Evolutionary conservation across 1,140 invertebrate species (phyloP), one percentile per base, ranked within the genome.

Genomic region (Metopolophium dirhodum): DNA sequence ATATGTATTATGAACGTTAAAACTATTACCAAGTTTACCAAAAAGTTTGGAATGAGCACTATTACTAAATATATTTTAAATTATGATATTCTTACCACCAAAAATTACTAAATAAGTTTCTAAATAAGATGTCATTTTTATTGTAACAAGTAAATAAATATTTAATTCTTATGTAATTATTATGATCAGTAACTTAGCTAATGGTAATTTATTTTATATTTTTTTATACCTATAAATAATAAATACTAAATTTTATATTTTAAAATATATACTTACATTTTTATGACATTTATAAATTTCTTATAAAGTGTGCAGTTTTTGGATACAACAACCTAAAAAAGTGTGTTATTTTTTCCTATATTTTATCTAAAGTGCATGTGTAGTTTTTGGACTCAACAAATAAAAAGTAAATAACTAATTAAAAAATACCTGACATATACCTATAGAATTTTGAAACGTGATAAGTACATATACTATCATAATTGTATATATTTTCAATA

Each of bases 371-470:
- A 77, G 0, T 77, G 61, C 61, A n/a, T 77, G n/a, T 77, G 30
- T n/a, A 14, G 61, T 18, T 77, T n/a, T 77, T 68, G 9, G 26
- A 68, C 30, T n/a, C 11, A 77, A 35, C 14, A 4, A 77, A 77
- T 68, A 77, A 77, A n/a, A 77, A 77, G 57, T 61, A 77, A 77
- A n/a, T 77, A n/a, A 77, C 14, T 77, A n/a, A 77, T n/a, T 77
- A 7, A 77, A n/a, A n/a, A n/a, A 77, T 7, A 77, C 6, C n/a
- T 18, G 14, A 77, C n/a, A 14, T 77, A n/a, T n/a, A 41, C 41
- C 41, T 41, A 35, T n/a, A 77, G n/a, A n/a, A 77, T n/a, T 18
- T 41, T 6, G 99, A 96, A 98, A 99, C 96, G 96, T 98, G 94
- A 98, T 99, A 95, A 96, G 97, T 82, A n/a, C 14, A 8, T 9